phyloP scores from a whole-genome alignment of 2,888 invertebrate species.

The Apodemia zela region DNA sequence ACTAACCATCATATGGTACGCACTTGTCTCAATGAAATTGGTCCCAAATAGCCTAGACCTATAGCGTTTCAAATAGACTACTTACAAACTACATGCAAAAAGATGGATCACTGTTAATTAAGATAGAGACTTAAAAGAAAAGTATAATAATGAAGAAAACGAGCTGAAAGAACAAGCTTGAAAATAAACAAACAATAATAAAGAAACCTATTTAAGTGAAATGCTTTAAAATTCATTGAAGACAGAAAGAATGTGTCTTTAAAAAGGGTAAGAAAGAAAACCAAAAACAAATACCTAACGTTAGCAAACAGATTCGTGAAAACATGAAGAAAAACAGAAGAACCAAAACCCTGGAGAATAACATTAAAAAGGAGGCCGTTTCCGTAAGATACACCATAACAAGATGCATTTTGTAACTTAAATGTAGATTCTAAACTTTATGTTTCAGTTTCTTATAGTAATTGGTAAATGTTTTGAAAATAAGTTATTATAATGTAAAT shows the following conservation, averaged over 20 bases:
- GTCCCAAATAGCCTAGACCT: neutral
- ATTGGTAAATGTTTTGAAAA: no score
- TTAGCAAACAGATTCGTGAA: slow-evolving; percentile 19
- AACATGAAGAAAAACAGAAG: neutral
- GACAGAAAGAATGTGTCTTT: slow-evolving; percentile 20
- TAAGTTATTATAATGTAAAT: no score
- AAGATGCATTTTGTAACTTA: no score
- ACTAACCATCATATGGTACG: neutral
- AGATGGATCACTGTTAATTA: neutral
- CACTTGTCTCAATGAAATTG: neutral
- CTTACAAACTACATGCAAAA: neutral
- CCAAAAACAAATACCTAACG: slow-evolving; percentile 18
- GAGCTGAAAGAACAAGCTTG: slow-evolving; percentile 16
- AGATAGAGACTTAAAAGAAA: neutral
- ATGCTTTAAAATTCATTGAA: slow-evolving; percentile 26
- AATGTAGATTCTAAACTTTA: no score
- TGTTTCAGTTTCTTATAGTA: no score
- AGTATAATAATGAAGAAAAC: neutral
- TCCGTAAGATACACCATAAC: no score
- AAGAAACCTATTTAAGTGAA: slow-evolving; percentile 23
- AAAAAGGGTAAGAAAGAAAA: slow-evolving; percentile 20
- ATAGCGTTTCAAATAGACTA: neutral
- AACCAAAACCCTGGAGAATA: neutral
- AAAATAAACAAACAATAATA: slow-evolving; percentile 14
- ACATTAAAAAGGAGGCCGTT: neutral